Base-by-base conservation (phyloP, 2,888 invertebrate species). In the Agapostemon virescens region DNA sequence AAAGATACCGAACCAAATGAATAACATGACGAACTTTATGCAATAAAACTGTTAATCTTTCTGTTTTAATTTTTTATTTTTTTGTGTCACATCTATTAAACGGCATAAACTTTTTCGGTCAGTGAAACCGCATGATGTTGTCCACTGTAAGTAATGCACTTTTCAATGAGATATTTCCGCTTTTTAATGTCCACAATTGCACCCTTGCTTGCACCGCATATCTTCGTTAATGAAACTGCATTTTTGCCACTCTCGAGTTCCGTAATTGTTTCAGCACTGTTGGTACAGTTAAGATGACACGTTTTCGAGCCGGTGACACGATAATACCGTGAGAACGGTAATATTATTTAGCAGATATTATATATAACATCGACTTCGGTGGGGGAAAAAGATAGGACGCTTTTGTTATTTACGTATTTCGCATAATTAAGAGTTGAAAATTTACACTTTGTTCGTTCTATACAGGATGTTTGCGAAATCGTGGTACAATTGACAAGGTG, bases 111-210 rank as follows among this genome's bases (percentile, higher is more conserved):
- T 17, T 58, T 58, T 58, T 30, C 2, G 30, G 33, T 17, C 9
- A 17, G 30, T 33, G 33, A 58, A 58, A 58, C 2, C 17, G 26
- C 7, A 30, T 1, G 6, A 58, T 7, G 58, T 17, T 55, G 26
- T 26, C 26, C 11, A 26, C 15, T 26, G 55, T 55, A 20, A 55
- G 58, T 11, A 58, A 58, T 20, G 9, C 9, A 30, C 58, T 58
- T 58, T 58, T 58, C 17, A 58, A 58, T 58, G 20, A 4, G 30
- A 58, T 58, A 33, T 58, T 58, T 58, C 58, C 58, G 58, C 30
- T 58, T 58, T 58, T 58, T 33, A 20, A 20, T 58, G 58, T 58
- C 58, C 30, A 30, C 58, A 58, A 58, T 58, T 58, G 58, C 20
- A 58, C 58, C 30, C 20, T 17, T 33, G 58, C 30, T 33, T 33